Conservation (phyloP, 2,888 invertebrate genomes). For the Dasysyrphus albostriatus region DNA sequence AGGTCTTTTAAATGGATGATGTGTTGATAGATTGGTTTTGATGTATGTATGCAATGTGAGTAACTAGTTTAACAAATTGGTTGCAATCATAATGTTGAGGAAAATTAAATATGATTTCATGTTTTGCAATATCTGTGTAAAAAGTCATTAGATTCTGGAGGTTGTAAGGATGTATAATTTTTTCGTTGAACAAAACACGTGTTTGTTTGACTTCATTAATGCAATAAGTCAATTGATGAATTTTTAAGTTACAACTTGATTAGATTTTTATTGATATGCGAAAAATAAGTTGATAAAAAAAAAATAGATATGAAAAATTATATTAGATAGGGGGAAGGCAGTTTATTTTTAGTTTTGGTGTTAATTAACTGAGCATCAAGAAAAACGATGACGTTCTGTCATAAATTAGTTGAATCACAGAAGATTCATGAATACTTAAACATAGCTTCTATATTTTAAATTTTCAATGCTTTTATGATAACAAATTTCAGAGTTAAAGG, state of each 20-base stretch:
- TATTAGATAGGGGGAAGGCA: too few species aligned
- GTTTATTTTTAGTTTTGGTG: too few species aligned
- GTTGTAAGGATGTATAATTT: conserved; percentile 6
- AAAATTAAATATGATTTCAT: conserved; percentile 49
- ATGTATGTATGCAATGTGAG: conserved; percentile 22
- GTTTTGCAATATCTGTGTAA: conserved; percentile 22
- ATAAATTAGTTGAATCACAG: neutral
- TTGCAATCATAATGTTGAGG: conserved; percentile 35
- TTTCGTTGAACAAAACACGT: neutral
- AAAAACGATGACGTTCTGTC: neutral
- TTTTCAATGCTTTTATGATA: too few species aligned
- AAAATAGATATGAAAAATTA: neutral
- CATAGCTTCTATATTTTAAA: too few species aligned
- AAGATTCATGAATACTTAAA: neutral
- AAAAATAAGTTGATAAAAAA: neutral
- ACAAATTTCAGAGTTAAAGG: too few species aligned
- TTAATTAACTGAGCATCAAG: too few species aligned
- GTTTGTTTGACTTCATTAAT: conserved; percentile 10
- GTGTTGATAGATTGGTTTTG: conserved; percentile 64
- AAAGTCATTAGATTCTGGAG: conserved; percentile 16
- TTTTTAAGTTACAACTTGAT: conserved; percentile 17
- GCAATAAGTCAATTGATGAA: neutral
- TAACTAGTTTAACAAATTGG: conserved; percentile 54
- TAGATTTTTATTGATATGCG: conserved; percentile 8
- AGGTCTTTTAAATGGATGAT: conserved; percentile 57